Conservation (phyloP, 2,113 vertebrate genomes). For the Pelecanoides urinatrix region DNA sequence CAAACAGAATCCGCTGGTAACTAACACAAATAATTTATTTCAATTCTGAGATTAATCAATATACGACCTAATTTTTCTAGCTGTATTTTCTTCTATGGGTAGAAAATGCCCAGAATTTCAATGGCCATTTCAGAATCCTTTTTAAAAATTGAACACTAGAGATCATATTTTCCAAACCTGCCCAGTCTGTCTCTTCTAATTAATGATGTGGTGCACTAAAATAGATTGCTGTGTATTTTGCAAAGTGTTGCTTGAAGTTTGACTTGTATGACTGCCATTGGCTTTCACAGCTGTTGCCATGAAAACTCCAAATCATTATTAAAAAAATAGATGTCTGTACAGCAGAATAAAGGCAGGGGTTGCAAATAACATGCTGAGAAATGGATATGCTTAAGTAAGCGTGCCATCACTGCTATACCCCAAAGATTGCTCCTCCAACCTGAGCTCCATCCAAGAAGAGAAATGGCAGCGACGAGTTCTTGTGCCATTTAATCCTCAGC, state of each 20-base stretch:
- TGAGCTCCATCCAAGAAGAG: not conserved
- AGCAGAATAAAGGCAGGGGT: not conserved
- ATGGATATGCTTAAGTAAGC: not conserved
- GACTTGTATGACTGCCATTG: slow-evolving; percentile 41
- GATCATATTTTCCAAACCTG: slow-evolving; percentile 57
- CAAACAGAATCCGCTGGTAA: not conserved
- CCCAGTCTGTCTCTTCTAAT: slow-evolving; percentile 36
- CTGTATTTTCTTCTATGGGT: not conserved
- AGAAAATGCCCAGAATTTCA: slow-evolving; percentile 20
- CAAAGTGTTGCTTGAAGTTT: slow-evolving; percentile 48
- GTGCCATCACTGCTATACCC: not conserved
- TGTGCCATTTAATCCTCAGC: not conserved
- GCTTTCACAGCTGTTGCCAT: slow-evolving; percentile 26
- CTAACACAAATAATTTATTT: slow-evolving; percentile 34
- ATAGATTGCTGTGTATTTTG: slow-evolving; percentile 28
- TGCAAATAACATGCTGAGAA: not conserved
- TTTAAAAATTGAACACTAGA: slow-evolving; percentile 13
- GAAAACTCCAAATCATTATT: not conserved
- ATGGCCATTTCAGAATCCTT: not conserved
- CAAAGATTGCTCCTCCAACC: not conserved
- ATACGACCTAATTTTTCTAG: not conserved
- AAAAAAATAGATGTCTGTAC: not conserved
- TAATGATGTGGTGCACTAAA: slow-evolving; percentile 41
- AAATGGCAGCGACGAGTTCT: not conserved
- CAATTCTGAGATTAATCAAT: slow-evolving; percentile 20